Percentiles rank a stretch among this genome's conserved stretches.
Evolutionary conservation across 2,888 invertebrate species (phyloP).

Genomic region (Ophioninae sp.): DNA sequence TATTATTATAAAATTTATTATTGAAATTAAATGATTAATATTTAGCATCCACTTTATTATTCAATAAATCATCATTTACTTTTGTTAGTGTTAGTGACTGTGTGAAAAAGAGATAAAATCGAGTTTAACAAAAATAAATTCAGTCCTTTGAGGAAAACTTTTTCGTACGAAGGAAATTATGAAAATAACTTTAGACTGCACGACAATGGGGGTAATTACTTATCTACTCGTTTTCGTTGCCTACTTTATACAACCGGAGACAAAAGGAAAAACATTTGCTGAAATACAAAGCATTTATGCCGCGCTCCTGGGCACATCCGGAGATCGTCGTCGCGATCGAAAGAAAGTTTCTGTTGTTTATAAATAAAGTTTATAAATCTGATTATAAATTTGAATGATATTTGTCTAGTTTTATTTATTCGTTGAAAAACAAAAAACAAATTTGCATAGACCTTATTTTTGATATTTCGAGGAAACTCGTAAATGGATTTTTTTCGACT

Average conservation of each 20-base stretch:
- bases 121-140: neutral
- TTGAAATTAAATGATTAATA: too few relatives aligned
- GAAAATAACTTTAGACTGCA: neutral
- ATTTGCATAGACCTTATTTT: too few relatives aligned
- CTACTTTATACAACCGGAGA: slow-evolving; percentile 60
- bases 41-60: too few relatives aligned
- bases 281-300: slow-evolving; percentile 53
- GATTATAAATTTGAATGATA: too few relatives aligned
- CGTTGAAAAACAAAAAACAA: too few relatives aligned
- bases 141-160: neutral
- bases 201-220: slow-evolving; percentile 47
- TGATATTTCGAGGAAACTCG: too few relatives aligned
- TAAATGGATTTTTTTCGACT: too few relatives aligned
- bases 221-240: slow-evolving; percentile 46
- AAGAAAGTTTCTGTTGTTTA: slow-evolving; percentile 9
- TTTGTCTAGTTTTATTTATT: too few relatives aligned
- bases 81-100: too few relatives aligned
- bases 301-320: neutral
- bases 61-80: too few relatives aligned
- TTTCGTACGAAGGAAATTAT: neutral
- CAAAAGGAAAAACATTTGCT: slow-evolving; percentile 55
- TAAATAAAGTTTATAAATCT: neutral
- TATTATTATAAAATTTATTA: too few relatives aligned
- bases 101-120: too few relatives aligned
- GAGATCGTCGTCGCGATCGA: slow-evolving; percentile 15